Evolutionary conservation across 1,140 invertebrate species (phyloP), one percentile per base, ranked within the genome.

Genomic region (Liolophura sinensis): DNA sequence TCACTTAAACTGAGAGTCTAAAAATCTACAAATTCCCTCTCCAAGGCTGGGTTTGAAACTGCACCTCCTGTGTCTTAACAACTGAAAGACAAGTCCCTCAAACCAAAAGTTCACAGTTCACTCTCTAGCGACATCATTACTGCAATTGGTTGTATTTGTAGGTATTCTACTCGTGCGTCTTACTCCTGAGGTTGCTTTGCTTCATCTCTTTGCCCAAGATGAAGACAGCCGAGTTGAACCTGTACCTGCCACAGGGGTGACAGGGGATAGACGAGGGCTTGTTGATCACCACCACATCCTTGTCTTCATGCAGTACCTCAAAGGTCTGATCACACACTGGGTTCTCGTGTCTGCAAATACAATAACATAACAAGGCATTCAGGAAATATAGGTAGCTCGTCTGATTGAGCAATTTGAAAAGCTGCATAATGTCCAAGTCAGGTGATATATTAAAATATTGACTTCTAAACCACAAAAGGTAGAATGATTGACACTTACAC

Each of bases 181-280:
- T 95, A 76, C 96, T 96, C 78, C 95, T 88, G 58, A 98, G 87
- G 81, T 98, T 96, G 82, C 94, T 94, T 82, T 96, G 87, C 82
- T 95, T 94, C 83, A 95, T 92, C 84, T 99, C 96, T 86, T 97
- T 97, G 73, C 94, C 95, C 71, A 99, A 88, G 72, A 99, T 98
- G 82, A 96, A 97, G 24, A 96, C 92, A 51, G 98, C 91, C 15
- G 95, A 96, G 84, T 99, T 99, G 86, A 97, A 94, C 47, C 96
- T 88, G 84, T 98, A 99, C 68, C 95, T 88, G 62, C 96, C 96
- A 85, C 96, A 98, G 0, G 97, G 96, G 86, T 99, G 96, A 58
- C 97, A 95, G 86, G 98, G 98, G 88, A 99, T 96, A 85, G 97
- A 99, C 82, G 96, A 92, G 78, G 98, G 97, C 91, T 99, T 99